phyloP scores from a whole-genome alignment of 2,797 vertebrate species.

The Mormyrops attenuatus region DNA sequence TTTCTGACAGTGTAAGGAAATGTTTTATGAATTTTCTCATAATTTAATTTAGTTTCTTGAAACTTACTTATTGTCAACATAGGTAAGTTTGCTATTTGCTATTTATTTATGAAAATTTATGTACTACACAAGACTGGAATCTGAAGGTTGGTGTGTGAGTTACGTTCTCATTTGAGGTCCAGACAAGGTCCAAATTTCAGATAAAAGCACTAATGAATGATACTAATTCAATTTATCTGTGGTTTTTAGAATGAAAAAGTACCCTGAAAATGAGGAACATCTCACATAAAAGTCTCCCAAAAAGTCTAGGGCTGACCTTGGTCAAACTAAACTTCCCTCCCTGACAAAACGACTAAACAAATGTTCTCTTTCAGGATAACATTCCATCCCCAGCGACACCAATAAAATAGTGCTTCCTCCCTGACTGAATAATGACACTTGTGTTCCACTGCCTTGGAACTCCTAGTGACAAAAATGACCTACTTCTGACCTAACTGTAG shows the following conservation, averaged over 20 bases:
- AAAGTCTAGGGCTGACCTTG: not conserved
- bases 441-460: not conserved
- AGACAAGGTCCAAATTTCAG: not conserved
- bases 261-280: not conserved
- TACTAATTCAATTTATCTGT: not conserved
- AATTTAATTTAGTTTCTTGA: not conserved
- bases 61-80: not conserved
- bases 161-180: not conserved
- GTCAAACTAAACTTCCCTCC: not conserved
- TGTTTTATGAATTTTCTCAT: not conserved
- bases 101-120: not conserved
- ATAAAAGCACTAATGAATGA: not conserved
- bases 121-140: not conserved
- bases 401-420: not conserved
- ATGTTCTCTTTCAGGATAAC: not conserved
- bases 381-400: not conserved
- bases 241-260: not conserved
- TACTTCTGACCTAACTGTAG: not conserved
- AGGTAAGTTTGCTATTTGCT: not conserved
- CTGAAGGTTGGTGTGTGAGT: not conserved
- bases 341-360: not conserved
- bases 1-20: not conserved
- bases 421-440: not conserved
- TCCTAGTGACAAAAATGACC: not conserved
- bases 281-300: not conserved